phyloP scores from a whole-genome alignment of 2,888 invertebrate species.

The Diaprepes abbreviatus region DNA sequence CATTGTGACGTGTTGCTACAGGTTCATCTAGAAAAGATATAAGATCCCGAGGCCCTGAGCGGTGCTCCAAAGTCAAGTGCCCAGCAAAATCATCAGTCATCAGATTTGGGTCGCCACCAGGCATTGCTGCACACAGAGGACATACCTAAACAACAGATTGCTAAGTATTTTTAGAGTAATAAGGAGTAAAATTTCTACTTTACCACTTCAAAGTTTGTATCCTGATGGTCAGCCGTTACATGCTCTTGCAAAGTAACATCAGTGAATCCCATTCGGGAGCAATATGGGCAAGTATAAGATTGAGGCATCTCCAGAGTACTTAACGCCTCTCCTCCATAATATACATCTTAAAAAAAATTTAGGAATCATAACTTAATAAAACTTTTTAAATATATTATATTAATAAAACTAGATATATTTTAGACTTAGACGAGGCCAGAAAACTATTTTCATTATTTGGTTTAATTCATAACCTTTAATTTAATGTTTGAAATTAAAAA shows the following conservation, averaged over 20 bases:
- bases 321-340: conserved; percentile 93
- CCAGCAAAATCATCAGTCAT: conserved; percentile 98
- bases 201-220: conserved; percentile 91
- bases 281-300: conserved; percentile 98
- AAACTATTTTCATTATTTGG: too few relatives aligned
- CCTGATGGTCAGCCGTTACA: conserved; percentile 91
- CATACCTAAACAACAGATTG: conserved; percentile 79
- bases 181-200: conserved; percentile 43
- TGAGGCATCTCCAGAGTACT: conserved; percentile 92
- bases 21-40: conserved; percentile 95
- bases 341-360: conserved; percentile 45
- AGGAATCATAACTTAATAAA: too few relatives aligned
- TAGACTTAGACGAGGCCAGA: too few relatives aligned
- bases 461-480: too few relatives aligned
- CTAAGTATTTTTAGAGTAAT: conserved; percentile 23
- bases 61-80: conserved; percentile 95
- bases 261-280: conserved; percentile 96
- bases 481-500: too few relatives aligned
- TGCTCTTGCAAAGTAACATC: conserved; percentile 93
- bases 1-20: conserved; percentile 72
- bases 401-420: too few relatives aligned
- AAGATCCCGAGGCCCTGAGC: conserved; percentile 84
- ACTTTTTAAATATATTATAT: too few relatives aligned
- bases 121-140: conserved; percentile 96
- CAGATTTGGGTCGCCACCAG: conserved; percentile 97